A percentile compares a stretch with the other conserved stretches of the same genome.
phyloP scores from a whole-genome alignment of 1,140 invertebrate genomes.

The Solenopsis invicta region DNA sequence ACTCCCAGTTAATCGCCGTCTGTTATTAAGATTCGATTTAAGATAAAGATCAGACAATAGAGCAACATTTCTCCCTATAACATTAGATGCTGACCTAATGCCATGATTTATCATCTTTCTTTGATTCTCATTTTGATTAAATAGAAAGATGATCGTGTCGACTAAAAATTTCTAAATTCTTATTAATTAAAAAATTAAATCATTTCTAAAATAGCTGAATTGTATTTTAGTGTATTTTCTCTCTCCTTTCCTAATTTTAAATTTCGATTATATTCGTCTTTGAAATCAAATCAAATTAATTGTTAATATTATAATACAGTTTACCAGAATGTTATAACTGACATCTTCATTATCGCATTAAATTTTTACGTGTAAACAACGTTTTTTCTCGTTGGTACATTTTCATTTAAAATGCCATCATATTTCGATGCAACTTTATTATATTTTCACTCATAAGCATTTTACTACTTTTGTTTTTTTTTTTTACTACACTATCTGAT shows the following conservation, averaged over 20 bases:
- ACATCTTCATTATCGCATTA: not conserved
- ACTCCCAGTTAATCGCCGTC: conserved; percentile 9
- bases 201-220: not conserved
- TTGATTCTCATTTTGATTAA: not conserved
- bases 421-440: conserved; percentile 10
- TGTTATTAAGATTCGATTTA: conserved; percentile 36
- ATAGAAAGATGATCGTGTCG: not conserved
- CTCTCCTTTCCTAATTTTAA: not conserved
- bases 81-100: conserved; percentile 13
- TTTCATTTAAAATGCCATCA: not conserved
- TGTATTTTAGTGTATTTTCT: not conserved
- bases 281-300: not conserved
- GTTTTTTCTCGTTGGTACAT: not conserved
- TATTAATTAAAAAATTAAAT: conserved; percentile 10
- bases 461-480: not conserved
- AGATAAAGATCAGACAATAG: conserved; percentile 40
- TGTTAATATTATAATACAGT: not conserved
- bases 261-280: not conserved
- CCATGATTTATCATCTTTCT: conserved; percentile 26
- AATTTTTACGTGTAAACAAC: not conserved
- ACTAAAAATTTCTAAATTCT: conserved; percentile 2
- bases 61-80: conserved; percentile 45
- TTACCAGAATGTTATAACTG: not conserved
- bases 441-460: not conserved
- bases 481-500: conserved; percentile 40